A percentile compares a stretch with the other conserved stretches of the same genome.
Conservation (phyloP, 2,797 vertebrate genomes). For the Falco naumanni region DNA sequence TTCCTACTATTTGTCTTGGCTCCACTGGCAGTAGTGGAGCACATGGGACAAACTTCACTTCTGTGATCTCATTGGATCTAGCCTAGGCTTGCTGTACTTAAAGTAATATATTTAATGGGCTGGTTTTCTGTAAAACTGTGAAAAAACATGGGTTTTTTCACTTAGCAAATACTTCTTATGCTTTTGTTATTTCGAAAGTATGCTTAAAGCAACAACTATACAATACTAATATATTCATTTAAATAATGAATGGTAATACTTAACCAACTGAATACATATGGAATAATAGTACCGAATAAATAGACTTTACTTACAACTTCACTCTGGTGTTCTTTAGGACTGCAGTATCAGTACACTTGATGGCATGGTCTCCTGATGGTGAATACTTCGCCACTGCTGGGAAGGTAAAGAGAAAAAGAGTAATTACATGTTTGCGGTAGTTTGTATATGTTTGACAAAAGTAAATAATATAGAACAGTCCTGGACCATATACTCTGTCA, state of each 20-base stretch:
- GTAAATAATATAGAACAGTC: background rate
- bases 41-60: background rate
- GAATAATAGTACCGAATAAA: background rate
- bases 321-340: slow-evolving; percentile 78
- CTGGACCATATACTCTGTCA: background rate
- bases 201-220: background rate
- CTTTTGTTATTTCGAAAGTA: background rate
- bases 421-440: background rate
- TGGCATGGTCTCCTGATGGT: slow-evolving; percentile 98
- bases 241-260: background rate
- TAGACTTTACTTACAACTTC: background rate
- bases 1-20: background rate
- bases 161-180: background rate
- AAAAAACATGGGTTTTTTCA: background rate
- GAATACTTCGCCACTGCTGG: slow-evolving; percentile 97
- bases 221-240: background rate
- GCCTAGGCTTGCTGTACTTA: background rate
- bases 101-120: background rate
- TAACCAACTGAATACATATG: background rate
- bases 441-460: background rate
- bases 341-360: slow-evolving; percentile 89
- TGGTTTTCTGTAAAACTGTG: background rate
- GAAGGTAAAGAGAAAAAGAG: slow-evolving; percentile 82
- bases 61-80: background rate
- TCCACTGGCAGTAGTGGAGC: background rate